Percentiles rank a stretch among this genome's conserved stretches.
Conservation (phyloP, 1,140 invertebrate genomes). For the Tetramorium simillimum region DNA sequence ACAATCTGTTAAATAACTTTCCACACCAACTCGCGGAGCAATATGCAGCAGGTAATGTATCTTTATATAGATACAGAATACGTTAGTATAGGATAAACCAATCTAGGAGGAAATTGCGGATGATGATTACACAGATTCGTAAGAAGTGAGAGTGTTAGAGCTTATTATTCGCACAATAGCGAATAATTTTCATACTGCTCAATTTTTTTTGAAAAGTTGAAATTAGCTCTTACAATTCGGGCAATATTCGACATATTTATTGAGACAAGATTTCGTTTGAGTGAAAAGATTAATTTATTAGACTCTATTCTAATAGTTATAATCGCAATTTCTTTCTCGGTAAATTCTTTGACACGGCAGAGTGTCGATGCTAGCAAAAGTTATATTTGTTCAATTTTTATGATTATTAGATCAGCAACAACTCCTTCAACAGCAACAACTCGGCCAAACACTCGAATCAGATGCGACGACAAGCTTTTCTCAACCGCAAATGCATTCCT, state of each 20-base stretch:
- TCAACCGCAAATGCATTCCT: slow-evolving; percentile 85
- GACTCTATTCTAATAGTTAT: neutral
- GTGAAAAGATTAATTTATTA: neutral
- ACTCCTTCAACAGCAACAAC: slow-evolving; percentile 81
- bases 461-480: slow-evolving; percentile 76
- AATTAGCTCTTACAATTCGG: neutral
- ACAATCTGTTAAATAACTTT: slow-evolving; percentile 85
- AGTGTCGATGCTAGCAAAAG: neutral
- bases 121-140: too few species aligned
- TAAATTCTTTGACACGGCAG: slow-evolving; percentile 69
- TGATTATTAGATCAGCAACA: slow-evolving; percentile 79
- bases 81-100: neutral
- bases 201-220: neutral
- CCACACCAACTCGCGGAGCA: slow-evolving; percentile 84
- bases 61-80: neutral
- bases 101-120: neutral
- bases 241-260: neutral
- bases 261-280: neutral
- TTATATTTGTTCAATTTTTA: neutral
- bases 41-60: slow-evolving; percentile 74
- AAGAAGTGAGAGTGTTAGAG: neutral
- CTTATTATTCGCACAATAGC: neutral
- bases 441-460: slow-evolving; percentile 77
- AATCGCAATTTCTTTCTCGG: slow-evolving; percentile 16
- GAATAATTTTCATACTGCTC: neutral